Base-by-base conservation (phyloP, 2,113 vertebrate species). In the Pterophyllum scalare region DNA sequence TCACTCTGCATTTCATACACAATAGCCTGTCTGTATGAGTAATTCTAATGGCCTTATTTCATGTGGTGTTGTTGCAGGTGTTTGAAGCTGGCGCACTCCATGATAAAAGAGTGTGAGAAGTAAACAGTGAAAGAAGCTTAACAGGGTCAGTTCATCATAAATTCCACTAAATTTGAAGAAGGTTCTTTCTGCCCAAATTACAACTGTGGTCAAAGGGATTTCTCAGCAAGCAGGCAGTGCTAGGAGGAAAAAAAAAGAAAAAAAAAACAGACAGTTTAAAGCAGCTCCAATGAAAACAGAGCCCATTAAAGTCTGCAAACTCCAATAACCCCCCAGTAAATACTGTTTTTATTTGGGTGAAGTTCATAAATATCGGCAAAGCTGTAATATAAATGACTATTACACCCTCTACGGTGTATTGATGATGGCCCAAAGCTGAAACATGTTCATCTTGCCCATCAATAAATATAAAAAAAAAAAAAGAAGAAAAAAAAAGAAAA, bases 41-140 rank as follows among this genome's bases (percentile, higher is more conserved):
- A n/a, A 72, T 72, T 72, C 46, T 72, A 72, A 72, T 33, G 67
- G 67, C 67, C 67, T 72, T 1, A 49, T n/a, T 54, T 72, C 46
- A 72, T 54, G 26, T 33, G 46, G 26, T 72, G 67, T 54, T 72
- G 67, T 28, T 72, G 46, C 67, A 72, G 67, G 67, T 72, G 67
- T 33, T 54, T n/a, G 52, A 72, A 54, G 26, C 24, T 72, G 67
- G 1, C 67, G 26, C 43, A 20, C 10, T 0, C 2, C 65, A 72
- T 31, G 24, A 72, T 31, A 72, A 52, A 52, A 22, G 17, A 67
- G 22, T 20, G 24, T 72, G 20, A 52, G 43, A 72, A 72, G 52
- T 1, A 3, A 72, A 54, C 67, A 72, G 11, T 28, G 0, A 52
- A 19, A 52, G 17, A 49, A 5, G 46, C 26, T 70, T 28, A 52